Percentiles rank a stretch among this genome's conserved stretches.
phyloP scores from a whole-genome alignment of 1,140 invertebrate species.

The Heliconius melpomene region DNA sequence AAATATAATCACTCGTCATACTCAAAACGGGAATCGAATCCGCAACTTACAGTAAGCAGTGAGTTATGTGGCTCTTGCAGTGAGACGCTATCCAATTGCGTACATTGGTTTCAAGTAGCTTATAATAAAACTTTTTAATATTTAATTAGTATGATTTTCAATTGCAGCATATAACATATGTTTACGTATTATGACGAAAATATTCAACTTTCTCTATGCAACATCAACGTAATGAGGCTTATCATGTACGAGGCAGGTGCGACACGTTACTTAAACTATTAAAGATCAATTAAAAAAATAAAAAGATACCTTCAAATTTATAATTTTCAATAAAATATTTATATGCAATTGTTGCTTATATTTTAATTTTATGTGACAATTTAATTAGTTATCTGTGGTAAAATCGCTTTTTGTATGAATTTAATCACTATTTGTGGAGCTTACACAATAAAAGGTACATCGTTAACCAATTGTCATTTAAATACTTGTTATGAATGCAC shows the following conservation, averaged over 20 bases:
- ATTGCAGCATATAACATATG: background rate
- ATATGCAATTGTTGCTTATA: too few relatives aligned
- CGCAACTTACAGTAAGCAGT: too few relatives aligned
- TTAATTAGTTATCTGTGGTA: background rate
- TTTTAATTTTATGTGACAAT: too few relatives aligned
- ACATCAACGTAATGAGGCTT: background rate
- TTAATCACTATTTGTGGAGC: constrained; percentile 29
- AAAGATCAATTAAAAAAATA: background rate
- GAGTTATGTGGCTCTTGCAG: too few relatives aligned
- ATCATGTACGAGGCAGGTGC: constrained; percentile 2
- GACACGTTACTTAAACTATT: background rate
- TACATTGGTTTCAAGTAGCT: background rate
- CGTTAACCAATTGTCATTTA: constrained; percentile 46
- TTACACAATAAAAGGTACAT: constrained; percentile 34
- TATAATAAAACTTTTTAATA: background rate
- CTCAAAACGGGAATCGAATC: too few relatives aligned
- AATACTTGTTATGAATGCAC: constrained; percentile 57
- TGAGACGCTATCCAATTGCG: too few relatives aligned
- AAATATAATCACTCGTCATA: background rate
- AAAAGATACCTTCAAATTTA: background rate
- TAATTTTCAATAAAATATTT: background rate
- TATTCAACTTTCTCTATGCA: background rate
- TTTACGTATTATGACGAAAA: background rate
- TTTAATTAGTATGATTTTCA: background rate
- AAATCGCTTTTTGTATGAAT: constrained; percentile 13